Base-by-base conservation (phyloP, 2,113 vertebrate species). In the Plestiodon gilberti region DNA sequence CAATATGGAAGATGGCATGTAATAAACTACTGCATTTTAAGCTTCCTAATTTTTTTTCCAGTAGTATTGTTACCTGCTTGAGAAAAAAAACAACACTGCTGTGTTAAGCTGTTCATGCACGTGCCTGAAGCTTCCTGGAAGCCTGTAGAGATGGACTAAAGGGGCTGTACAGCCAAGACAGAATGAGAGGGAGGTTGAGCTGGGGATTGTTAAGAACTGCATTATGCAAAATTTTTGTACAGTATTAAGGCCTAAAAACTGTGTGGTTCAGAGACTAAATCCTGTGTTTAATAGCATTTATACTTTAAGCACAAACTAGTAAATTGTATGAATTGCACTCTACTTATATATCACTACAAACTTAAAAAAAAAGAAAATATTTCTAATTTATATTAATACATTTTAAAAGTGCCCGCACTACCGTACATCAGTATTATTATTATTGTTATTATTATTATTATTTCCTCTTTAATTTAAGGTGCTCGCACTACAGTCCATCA, bases 291-390 rank as follows among this genome's bases (percentile, higher is more conserved):
- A 99, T 99, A 99, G 98, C 99, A 99, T 99, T 99, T 99, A 99
- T 99, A 99, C 97, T 97, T 97, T 97, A 97, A 97, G 99, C 99
- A 99, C 99, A 99, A 97, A 99, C 98, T 99, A 99, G 98, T 98
- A 98, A 99, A 98, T 98, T 99, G 98, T 99, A 99, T 98, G 98
- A 99, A 99, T 99, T 99, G 98, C 98, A 99, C 98, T 99, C 98
- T 96, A 98, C 99, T 99, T 98, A 98, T 99, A 98, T 99, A 99
- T 99, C 98, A 99, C 98, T 98, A 99, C 98, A 98, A 98, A 99
- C 98, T 98, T 98, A 93, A 97, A 98, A 98, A 98, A 96, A 88
- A 95, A 95, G 97, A 97, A 98, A 97, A 97, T 98, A 98, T 98
- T 97, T 98, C 98, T 98, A 98, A 99, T 99, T 99, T 99, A 99